Percentiles rank a stretch among this genome's conserved stretches.
These are phyloP conservation scores for Balaenoptera acutorostrata DNA, from an alignment of 2,113 vertebrate genomes.

Conservation along the genomic window DNA sequence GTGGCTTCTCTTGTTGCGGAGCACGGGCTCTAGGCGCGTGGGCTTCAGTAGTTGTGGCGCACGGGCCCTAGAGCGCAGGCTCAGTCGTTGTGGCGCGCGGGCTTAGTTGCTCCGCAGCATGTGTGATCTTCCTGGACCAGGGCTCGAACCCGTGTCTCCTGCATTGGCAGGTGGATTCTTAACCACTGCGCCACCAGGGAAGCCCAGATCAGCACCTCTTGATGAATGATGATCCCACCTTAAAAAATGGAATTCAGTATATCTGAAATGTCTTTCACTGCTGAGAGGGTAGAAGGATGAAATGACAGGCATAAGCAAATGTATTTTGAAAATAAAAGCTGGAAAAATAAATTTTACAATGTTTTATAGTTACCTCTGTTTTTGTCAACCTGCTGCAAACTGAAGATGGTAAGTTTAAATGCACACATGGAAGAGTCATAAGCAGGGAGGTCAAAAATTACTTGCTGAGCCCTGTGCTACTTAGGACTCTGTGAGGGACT, in stretches of 20 bases:
- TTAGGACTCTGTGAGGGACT: background rate
- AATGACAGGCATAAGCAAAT: background rate
- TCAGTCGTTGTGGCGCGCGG: too few species aligned
- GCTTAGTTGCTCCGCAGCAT: too few species aligned
- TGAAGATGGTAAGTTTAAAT: background rate
- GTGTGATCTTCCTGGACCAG: too few species aligned
- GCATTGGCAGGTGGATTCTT: too few species aligned
- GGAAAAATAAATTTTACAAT: background rate
- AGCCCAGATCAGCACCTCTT: background rate
- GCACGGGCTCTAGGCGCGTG: too few species aligned
- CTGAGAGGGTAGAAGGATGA: background rate
- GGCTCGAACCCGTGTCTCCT: too few species aligned
- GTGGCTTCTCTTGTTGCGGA: too few species aligned
- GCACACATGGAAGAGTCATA: background rate
- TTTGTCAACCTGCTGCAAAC: background rate
- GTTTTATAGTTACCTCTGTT: background rate
- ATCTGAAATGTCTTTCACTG: background rate
- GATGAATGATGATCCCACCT: background rate
- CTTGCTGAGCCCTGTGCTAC: background rate
- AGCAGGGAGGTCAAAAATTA: background rate
- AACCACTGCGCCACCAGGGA: too few species aligned
- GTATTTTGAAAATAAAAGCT: background rate
- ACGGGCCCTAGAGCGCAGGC: too few species aligned
- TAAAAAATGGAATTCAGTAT: background rate
- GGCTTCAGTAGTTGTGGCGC: too few species aligned